A percentile compares a stretch with the other conserved stretches of the same genome.
These are phyloP conservation scores for Chromoteleia sp. DNA, from an alignment of 2,888 invertebrate genomes.

Conservation along the genomic window DNA sequence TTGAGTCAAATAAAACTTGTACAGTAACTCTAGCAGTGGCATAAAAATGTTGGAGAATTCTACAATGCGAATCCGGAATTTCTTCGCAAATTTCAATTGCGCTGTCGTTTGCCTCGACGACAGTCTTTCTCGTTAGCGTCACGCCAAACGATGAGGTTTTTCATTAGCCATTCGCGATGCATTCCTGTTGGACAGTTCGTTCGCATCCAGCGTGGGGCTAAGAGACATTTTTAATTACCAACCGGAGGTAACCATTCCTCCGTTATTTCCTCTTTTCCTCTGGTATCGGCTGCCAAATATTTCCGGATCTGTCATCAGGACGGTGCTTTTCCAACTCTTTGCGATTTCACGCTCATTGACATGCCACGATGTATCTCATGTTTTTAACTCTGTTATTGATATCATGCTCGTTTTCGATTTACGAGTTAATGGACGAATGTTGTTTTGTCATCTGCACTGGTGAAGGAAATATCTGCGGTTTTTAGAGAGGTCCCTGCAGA, in stretches of 20 bases:
- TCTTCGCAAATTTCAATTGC: conserved; percentile 81
- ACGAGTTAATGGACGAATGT: conserved; percentile 47
- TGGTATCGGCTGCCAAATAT: conserved; percentile 84
- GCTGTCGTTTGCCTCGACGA: conserved; percentile 76
- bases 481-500: background rate
- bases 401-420: conserved; percentile 51
- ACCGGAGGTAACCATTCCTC: conserved; percentile 79
- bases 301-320: conserved; percentile 81
- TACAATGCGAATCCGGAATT: conserved; percentile 68
- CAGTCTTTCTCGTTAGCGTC: conserved; percentile 82
- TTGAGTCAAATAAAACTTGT: conserved; percentile 7
- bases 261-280: conserved; percentile 74
- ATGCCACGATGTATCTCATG: conserved; percentile 52
- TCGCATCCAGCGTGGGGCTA: conserved; percentile 76
- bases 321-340: conserved; percentile 60
- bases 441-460: conserved; percentile 15
- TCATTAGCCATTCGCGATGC: conserved; percentile 83
- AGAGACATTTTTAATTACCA: conserved; percentile 84
- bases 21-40: conserved; percentile 8
- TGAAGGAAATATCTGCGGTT: conserved; percentile 24
- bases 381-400: conserved; percentile 58
- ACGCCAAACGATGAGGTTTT: conserved; percentile 83
- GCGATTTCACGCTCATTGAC: conserved; percentile 67
- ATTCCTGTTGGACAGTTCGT: conserved; percentile 82
- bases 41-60: conserved; percentile 47